phyloP scores from a whole-genome alignment of 2,888 invertebrate species.

The Tineola bisselliella region DNA sequence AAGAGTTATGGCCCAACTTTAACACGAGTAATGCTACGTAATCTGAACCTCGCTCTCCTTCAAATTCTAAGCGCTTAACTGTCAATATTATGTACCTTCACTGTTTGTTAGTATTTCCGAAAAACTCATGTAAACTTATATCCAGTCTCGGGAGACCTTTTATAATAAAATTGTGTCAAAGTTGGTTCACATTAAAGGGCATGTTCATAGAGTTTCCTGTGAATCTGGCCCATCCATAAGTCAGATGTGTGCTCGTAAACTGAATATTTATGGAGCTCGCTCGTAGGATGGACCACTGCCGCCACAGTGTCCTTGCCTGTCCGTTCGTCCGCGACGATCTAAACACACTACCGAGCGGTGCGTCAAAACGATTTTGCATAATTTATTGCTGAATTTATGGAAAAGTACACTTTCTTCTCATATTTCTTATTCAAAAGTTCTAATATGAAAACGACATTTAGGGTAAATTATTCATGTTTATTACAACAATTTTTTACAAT shows the following conservation, averaged over 20 bases:
- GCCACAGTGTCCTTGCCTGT: background rate
- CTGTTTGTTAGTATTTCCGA: background rate
- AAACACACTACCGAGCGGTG: conserved; percentile 33
- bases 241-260: conserved; percentile 37
- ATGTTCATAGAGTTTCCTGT: background rate
- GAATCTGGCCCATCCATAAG: conserved; percentile 15
- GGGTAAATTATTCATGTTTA: background rate
- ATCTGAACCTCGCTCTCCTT: conserved; percentile 10
- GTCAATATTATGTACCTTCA: background rate
- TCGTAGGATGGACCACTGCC: conserved; percentile 22
- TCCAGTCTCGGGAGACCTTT: background rate
- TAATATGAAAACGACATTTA: background rate
- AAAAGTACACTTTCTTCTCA: background rate
- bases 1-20: conserved; percentile 48
- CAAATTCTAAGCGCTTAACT: conserved; percentile 8
- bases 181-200: background rate
- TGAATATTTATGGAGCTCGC: conserved; percentile 45
- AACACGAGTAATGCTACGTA: conserved; percentile 10
- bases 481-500: background rate
- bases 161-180: background rate
- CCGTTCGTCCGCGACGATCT: conserved; percentile 16
- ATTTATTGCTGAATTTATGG: conserved; percentile 24
- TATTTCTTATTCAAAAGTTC: background rate
- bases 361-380: conserved; percentile 48
- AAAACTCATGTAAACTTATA: background rate